These are phyloP conservation scores for Clavelina lepadiformis DNA, from an alignment of 23 tunicate genomes.

Conservation along the genomic window DNA sequence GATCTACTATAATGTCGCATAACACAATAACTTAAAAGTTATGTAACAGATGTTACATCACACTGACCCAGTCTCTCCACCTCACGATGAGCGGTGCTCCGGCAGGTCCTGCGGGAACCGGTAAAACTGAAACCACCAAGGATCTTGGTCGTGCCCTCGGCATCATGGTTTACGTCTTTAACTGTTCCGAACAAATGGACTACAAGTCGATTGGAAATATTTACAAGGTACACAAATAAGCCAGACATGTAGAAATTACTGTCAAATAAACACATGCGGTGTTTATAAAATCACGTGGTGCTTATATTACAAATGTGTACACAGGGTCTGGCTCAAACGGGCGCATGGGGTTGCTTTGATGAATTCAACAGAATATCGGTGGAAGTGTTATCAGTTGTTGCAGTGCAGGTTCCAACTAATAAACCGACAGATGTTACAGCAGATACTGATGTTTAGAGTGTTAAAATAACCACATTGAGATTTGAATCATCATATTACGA, in stretches of 20 bases:
- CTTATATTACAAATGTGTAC: no score
- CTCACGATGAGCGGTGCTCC: constrained; percentile 98
- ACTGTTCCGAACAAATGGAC: constrained; percentile 99
- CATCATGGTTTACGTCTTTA: constrained; percentile 96
- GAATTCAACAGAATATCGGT: constrained; percentile 96
- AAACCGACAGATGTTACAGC: no score
- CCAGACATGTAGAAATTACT: no score
- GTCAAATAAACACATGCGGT: no score
- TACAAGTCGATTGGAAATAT: constrained; percentile 97
- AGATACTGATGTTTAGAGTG: no score
- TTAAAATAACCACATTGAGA: no score
- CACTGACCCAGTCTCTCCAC: constrained; percentile 94
- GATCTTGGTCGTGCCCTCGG: constrained; percentile 98
- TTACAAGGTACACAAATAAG: constrained; percentile 71
- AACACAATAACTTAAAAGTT: no score
- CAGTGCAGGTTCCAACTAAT: constrained; percentile 99
- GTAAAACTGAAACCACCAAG: constrained; percentile 96
- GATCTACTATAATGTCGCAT: no score
- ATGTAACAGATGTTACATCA: constrained; percentile 81
- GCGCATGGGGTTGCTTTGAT: constrained; percentile 99
- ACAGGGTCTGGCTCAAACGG: constrained; percentile 97
- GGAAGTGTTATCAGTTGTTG: constrained; percentile 96
- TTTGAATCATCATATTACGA: no score
- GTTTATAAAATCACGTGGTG: no score
- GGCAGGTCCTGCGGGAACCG: constrained; percentile 98